A percentile compares a stretch with the other conserved stretches of the same genome.
Evolutionary conservation across 2,888 invertebrate genomes (phyloP).

Genomic region (Reticulitermes lucifugus): DNA sequence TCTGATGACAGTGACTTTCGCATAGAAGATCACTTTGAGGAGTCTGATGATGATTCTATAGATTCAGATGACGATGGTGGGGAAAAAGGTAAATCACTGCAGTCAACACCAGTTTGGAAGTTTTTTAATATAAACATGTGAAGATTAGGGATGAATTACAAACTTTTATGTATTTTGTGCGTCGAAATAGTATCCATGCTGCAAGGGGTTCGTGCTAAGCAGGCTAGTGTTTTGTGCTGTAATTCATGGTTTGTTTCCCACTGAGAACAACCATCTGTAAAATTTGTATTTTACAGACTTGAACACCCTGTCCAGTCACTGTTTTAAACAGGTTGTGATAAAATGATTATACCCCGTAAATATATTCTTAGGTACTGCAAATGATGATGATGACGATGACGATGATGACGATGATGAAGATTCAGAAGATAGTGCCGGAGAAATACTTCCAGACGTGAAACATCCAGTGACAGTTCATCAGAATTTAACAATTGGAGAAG

Average conservation of each 20-base stretch:
- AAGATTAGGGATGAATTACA: too few species aligned
- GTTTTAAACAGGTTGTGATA: too few species aligned
- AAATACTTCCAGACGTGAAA: constrained; percentile 30
- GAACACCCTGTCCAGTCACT: too few species aligned
- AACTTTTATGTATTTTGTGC: too few species aligned
- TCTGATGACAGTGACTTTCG: constrained; percentile 96
- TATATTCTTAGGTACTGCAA: not conserved
- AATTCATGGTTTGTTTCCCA: too few species aligned
- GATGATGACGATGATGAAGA: constrained; percentile 51
- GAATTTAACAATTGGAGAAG: constrained; percentile 59
- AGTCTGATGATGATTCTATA: constrained; percentile 82
- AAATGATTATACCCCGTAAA: not conserved
- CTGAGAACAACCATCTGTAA: too few species aligned
- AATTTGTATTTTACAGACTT: too few species aligned
- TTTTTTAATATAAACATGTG: too few species aligned
- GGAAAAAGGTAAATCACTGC: constrained; percentile 4
- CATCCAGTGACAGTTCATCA: constrained; percentile 10
- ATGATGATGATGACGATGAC: constrained; percentile 29
- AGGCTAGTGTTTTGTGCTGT: too few species aligned
- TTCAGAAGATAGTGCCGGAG: constrained; percentile 48
- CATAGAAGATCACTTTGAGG: constrained; percentile 85
- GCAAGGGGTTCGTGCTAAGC: too few species aligned
- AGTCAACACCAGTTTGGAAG: too few species aligned
- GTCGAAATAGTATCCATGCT: too few species aligned
- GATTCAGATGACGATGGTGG: constrained; percentile 73